Conservation (phyloP, 2,888 invertebrate genomes). For the Anaspis maculata region DNA sequence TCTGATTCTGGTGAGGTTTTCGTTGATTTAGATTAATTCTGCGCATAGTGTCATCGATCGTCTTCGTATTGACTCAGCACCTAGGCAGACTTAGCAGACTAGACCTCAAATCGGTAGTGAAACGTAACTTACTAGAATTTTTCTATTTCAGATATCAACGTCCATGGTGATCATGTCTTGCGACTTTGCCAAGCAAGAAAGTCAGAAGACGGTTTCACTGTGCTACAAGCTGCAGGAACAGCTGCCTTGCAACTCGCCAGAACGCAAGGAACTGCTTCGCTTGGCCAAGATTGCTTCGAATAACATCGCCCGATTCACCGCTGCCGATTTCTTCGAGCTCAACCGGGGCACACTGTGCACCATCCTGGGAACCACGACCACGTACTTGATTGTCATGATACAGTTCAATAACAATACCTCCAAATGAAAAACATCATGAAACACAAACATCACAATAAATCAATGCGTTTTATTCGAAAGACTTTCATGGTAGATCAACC, state of each 20-base stretch:
- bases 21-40: too few relatives aligned
- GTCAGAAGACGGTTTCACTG: constrained; percentile 1
- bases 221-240: constrained; percentile 2
- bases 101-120: too few relatives aligned
- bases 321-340: neutral
- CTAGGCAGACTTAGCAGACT: too few relatives aligned
- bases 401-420: too few relatives aligned
- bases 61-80: too few relatives aligned
- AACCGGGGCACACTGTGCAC: neutral
- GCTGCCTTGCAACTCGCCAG: neutral
- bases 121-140: too few relatives aligned
- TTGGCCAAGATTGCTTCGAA: neutral
- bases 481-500: too few relatives aligned
- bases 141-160: neutral
- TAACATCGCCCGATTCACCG: neutral
- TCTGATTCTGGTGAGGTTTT: too few relatives aligned
- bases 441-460: too few relatives aligned
- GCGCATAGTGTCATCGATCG: too few relatives aligned
- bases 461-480: too few relatives aligned
- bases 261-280: neutral
- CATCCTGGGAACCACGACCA: neutral
- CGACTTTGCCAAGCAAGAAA: neutral
- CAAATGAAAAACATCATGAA: too few relatives aligned
- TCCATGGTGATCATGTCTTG: neutral
- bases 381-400: constrained; percentile 1